These are phyloP conservation scores for Percopsis transmontana DNA, from an alignment of 2,113 vertebrate species.

Conservation along the genomic window DNA sequence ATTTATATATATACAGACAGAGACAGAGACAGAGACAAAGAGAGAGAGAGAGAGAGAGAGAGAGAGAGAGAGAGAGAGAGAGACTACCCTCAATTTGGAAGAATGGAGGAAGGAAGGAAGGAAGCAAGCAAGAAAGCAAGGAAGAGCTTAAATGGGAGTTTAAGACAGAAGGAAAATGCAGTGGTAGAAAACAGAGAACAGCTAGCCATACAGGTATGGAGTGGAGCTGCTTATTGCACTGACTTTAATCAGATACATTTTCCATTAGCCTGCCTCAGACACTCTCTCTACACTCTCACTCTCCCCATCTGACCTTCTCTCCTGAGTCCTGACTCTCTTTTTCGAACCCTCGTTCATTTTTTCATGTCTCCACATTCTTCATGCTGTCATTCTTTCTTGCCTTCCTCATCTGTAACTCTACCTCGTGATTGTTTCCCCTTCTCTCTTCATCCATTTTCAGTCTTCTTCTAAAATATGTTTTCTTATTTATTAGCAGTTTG, in stretches of 20 bases:
- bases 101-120: not conserved
- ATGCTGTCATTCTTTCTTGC: conserved; percentile 47
- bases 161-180: conserved; percentile 9
- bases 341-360: not conserved
- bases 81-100: no score
- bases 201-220: not conserved
- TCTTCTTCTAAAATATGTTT: conserved; percentile 2
- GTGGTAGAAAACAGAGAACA: not conserved
- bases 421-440: conserved; percentile 12
- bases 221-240: conserved; percentile 15
- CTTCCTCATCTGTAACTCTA: conserved; percentile 35
- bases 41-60: conserved; percentile 2
- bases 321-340: not conserved
- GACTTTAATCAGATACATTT: conserved; percentile 25
- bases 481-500: no score
- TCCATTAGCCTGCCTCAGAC: conserved; percentile 41
- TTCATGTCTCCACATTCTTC: conserved; percentile 29
- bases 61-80: conserved; percentile 3
- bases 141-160: no score
- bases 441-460: conserved; percentile 11
- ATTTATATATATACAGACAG: not conserved
- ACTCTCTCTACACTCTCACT: not conserved
- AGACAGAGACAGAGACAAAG: not conserved
- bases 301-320: not conserved
- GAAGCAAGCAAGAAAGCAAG: not conserved